These are phyloP conservation scores for fruit fly (Drosophila melanogaster) DNA, from an alignment of 1,140 invertebrate genomes.

Conservation along the genomic window Release_6_plus_ISO1_MT NC_004354.4:8241001-8241500, in stretches of 20 bases:
- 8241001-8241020: conserved; percentile 55
- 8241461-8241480: background rate
- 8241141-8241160: conserved; percentile 50
- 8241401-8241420: conserved; percentile 41
- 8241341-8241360: conserved; percentile 18
- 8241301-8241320: conserved; percentile 32
- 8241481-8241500: background rate
- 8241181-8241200: background rate
- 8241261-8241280: conserved; percentile 16
- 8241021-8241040: conserved; percentile 74
- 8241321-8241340: conserved; percentile 1
- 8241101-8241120: conserved; percentile 1
- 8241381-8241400: conserved; percentile 22
- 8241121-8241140: conserved; percentile 42
- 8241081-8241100: conserved; percentile 12
- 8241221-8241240: background rate
- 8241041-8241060: conserved; percentile 66
- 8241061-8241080: background rate
- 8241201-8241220: conserved; percentile 7
- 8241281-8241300: conserved; percentile 35
- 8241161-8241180: conserved; percentile 5
- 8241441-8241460: background rate
- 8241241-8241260: conserved; percentile 9
- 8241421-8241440: conserved; percentile 18
- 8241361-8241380: conserved; percentile 25